Evolutionary conservation across 2,797 vertebrate species (phyloP).

Genomic region (Scyliorhinus canicula): DNA sequence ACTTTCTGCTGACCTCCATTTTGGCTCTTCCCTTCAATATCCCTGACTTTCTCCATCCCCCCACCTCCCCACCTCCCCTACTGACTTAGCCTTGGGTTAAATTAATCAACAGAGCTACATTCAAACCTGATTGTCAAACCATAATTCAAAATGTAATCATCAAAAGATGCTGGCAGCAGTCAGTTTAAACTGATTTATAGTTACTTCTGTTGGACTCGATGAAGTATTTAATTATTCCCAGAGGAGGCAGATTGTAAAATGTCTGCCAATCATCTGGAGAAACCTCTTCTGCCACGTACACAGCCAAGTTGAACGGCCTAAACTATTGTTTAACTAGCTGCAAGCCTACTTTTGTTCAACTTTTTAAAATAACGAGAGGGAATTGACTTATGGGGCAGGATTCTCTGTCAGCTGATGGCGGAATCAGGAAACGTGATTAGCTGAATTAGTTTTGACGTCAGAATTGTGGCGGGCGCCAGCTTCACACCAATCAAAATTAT

Average conservation of each 20-base stretch:
- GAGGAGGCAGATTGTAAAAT: background rate
- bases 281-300: background rate
- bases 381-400: background rate
- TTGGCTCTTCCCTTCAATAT: background rate
- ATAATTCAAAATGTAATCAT: conserved; percentile 29
- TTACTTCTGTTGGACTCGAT: background rate
- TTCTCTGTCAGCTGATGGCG: too few relatives aligned
- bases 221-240: background rate
- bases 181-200: background rate
- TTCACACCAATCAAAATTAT: too few relatives aligned
- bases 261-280: background rate
- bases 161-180: background rate
- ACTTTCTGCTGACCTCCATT: background rate
- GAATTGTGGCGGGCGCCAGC: too few relatives aligned
- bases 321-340: background rate
- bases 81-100: background rate
- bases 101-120: background rate
- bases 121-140: background rate
- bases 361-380: background rate
- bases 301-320: background rate
- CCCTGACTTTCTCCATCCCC: background rate
- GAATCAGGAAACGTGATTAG: too few relatives aligned
- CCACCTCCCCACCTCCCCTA: too few relatives aligned
- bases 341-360: background rate
- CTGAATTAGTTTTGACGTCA: too few relatives aligned